A percentile compares a stretch with the other conserved stretches of the same genome.
Conservation (phyloP, 2,888 invertebrate genomes). For the Bembecia ichneumoniformis region DNA sequence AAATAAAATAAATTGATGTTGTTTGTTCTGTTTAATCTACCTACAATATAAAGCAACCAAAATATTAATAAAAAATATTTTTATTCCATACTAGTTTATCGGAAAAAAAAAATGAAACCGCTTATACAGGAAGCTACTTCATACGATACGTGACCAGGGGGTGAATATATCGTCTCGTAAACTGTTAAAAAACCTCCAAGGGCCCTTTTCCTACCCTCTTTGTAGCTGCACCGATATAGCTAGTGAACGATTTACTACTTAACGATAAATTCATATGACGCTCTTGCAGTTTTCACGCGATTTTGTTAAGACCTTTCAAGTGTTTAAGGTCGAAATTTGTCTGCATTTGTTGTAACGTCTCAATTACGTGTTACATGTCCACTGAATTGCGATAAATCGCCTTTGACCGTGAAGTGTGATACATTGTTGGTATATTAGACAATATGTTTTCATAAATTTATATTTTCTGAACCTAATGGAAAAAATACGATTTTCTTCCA, state of each 20-base stretch:
- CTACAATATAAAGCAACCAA: too few species aligned
- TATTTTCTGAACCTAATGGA: too few species aligned
- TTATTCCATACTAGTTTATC: slow-evolving; percentile 7
- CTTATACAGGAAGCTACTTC: slow-evolving; percentile 65
- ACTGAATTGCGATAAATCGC: slow-evolving; percentile 36
- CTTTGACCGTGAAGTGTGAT: slow-evolving; percentile 25
- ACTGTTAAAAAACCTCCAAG: slow-evolving; percentile 61
- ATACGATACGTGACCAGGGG: slow-evolving; percentile 67
- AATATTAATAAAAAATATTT: too few species aligned
- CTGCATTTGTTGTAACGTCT: slow-evolving; percentile 24
- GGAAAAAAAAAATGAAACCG: slow-evolving; percentile 59
- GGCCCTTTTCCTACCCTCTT: slow-evolving; percentile 19
- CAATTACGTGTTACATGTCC: slow-evolving; percentile 45
- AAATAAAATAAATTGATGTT: too few species aligned
- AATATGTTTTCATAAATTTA: too few species aligned
- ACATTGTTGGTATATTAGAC: neutral
- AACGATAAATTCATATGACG: neutral
- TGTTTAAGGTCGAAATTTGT: neutral
- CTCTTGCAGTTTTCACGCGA: neutral
- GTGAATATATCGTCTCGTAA: slow-evolving; percentile 60
- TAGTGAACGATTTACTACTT: neutral
- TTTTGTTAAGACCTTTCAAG: neutral
- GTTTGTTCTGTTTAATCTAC: too few species aligned
- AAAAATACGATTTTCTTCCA: too few species aligned
- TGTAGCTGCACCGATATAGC: neutral